Evolutionary conservation across 2,888 invertebrate genomes (phyloP).

Genomic region (Drosophila paramelanica): DNA sequence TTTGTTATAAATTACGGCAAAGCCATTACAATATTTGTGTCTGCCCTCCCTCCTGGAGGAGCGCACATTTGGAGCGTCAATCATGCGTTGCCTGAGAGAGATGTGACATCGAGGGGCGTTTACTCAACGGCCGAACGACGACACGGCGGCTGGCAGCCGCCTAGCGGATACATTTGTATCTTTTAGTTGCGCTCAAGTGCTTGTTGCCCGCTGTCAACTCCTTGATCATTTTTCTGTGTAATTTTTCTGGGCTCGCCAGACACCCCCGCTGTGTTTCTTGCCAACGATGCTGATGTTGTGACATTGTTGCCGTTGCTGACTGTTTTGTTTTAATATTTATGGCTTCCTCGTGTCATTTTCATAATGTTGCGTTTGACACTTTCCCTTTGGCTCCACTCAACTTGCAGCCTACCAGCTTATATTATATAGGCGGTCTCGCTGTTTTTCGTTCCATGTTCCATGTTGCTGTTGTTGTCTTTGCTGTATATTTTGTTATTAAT

Average conservation of each 20-base stretch:
- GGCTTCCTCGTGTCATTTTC: conserved; percentile 84
- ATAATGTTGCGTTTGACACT: conserved; percentile 83
- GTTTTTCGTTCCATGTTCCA: conserved; percentile 29
- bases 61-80: conserved; percentile 61
- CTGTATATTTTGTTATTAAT: conserved; percentile 37
- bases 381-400: conserved; percentile 67
- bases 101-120: conserved; percentile 74
- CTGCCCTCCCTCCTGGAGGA: conserved; percentile 39
- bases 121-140: conserved; percentile 20
- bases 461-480: conserved; percentile 31
- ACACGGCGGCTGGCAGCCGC: no score
- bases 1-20: conserved; percentile 83
- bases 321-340: conserved; percentile 80
- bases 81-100: conserved; percentile 80
- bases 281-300: conserved; percentile 63
- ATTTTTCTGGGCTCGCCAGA: conserved; percentile 22
- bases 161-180: conserved; percentile 77
- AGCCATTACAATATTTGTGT: conserved; percentile 71
- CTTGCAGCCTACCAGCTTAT: conserved; percentile 63
- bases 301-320: conserved; percentile 71
- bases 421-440: conserved; percentile 51
- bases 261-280: conserved; percentile 68
- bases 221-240: conserved; percentile 67
- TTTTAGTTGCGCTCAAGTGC: conserved; percentile 58
- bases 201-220: conserved; percentile 61